These are phyloP conservation scores for Pinctada fucata DNA, from an alignment of 2,888 invertebrate species.

Conservation along the genomic window DNA sequence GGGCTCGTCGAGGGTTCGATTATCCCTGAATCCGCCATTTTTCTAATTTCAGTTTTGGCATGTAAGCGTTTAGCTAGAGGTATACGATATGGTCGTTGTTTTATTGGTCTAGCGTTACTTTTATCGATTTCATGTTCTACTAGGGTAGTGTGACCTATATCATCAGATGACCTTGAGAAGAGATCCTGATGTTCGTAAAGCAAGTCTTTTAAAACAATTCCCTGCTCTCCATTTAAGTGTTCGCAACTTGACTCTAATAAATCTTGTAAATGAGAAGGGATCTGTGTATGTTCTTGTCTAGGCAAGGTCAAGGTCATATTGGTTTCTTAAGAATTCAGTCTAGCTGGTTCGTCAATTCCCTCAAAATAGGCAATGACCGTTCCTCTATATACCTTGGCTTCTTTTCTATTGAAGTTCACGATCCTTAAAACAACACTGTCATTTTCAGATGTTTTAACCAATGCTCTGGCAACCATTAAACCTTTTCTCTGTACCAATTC, in stretches of 20 bases:
- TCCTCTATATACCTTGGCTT: background rate
- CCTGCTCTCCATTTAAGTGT: background rate
- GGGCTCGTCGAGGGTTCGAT: constrained; percentile 16
- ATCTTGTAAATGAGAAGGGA: background rate
- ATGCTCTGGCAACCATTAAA: background rate
- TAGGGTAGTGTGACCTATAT: constrained; percentile 33
- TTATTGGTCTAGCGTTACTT: background rate
- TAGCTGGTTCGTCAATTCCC: background rate
- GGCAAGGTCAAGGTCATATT: background rate
- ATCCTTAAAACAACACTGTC: background rate
- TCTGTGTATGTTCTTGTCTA: background rate
- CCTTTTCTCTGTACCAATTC: background rate
- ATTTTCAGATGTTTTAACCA: background rate
- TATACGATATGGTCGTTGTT: constrained; percentile 4
- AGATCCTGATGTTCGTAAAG: constrained; percentile 31
- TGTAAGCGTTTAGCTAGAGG: constrained; percentile 1
- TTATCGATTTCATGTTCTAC: constrained; percentile 2
- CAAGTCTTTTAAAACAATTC: constrained; percentile 16
- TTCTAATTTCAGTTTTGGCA: constrained; percentile 6
- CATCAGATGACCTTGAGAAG: constrained; percentile 26
- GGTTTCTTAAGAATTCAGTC: background rate
- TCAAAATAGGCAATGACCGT: background rate
- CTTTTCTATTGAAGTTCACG: background rate
- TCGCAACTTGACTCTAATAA: background rate
- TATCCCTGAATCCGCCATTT: constrained; percentile 19